phyloP scores from a whole-genome alignment of 2,797 vertebrate genomes.

The Scleropages formosus region DNA sequence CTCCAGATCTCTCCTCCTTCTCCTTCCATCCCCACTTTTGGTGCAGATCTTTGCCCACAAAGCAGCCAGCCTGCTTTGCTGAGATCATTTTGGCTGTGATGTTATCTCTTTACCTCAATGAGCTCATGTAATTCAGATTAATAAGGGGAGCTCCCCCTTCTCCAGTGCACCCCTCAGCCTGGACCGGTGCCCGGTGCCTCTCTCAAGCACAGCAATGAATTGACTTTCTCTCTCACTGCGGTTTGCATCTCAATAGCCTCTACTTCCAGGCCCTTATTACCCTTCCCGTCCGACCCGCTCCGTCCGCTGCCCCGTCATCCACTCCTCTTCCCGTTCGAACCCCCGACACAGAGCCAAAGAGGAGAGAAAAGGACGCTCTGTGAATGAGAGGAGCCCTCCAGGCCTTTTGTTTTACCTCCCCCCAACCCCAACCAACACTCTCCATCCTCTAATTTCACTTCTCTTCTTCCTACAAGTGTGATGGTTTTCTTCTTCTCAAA shows the following conservation, averaged over 20 bases:
- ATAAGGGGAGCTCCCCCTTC: background rate
- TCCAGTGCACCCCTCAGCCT: background rate
- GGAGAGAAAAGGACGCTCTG: background rate
- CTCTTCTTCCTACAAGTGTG: slow-evolving; percentile 8
- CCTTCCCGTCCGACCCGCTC: slow-evolving; percentile 6
- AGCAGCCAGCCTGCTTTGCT: slow-evolving; percentile 5
- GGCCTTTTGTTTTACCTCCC: background rate
- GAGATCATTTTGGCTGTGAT: slow-evolving; percentile 13
- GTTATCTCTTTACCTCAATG: slow-evolving; percentile 27
- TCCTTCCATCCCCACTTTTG: slow-evolving; percentile 31
- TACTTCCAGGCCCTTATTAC: slow-evolving; percentile 24
- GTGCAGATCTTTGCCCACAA: slow-evolving; percentile 15
- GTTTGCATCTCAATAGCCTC: slow-evolving; percentile 33
- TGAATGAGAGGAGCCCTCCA: background rate
- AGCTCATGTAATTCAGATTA: slow-evolving; percentile 36
- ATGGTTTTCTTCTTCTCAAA: slow-evolving; percentile 17
- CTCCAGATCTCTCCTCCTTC: slow-evolving; percentile 29
- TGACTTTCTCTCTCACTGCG: slow-evolving; percentile 22
- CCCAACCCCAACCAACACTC: too few relatives aligned
- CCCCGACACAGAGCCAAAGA: background rate
- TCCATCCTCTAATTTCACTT: background rate
- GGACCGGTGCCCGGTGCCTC: slow-evolving; percentile 14
- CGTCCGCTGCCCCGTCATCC: background rate
- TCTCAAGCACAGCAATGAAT: slow-evolving; percentile 27
- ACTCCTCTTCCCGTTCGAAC: background rate